Base-by-base conservation (phyloP, 2,113 vertebrate genomes). In the Murina feae region DNA sequence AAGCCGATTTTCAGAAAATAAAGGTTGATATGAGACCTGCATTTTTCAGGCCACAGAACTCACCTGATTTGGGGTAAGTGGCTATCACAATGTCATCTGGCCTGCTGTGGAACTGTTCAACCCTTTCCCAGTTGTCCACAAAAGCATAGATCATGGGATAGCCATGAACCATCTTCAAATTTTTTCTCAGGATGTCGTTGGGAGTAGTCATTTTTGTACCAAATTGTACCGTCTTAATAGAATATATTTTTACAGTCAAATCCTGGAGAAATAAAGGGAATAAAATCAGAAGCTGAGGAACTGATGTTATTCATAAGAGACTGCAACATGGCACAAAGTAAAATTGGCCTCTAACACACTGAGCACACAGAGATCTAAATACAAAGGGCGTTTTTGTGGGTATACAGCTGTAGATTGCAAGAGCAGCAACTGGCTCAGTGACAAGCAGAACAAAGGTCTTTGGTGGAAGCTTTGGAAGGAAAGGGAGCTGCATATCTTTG, bases 1-100 rank as follows among this genome's bases (percentile, higher is more conserved):
- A 16, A 44, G 32, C 6, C 44, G 12, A 49, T 90, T 37, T 55
- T 32, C 23, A 79, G n/a, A 14, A n/a, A 91, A 86, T 5, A 74
- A 72, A 88, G 20, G 12, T 35, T 60, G 9, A 86, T 11, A 10
- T 76, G 20, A 84, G 30, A 91, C 6, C 1, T 55, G 2, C 13
- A 76, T 55, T 55, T 63, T 5, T 82, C 53, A 74, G 75, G 14
- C 0, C 1, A 32, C 11, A 47, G 6, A 10, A 69, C 98, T 98
- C 94, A 98, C 98, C 98, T 5, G 98, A 98, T 71, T 98, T 98
- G 85, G 98, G 98, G 47, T 96, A 98, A 6, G 98, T 98, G 83
- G 49, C 71, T 80, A 98, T 96, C 68, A 98, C 28, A 0, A 98
- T 98, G 90, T 98, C 98, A 30, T 98, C 97, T 0, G 97, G 98